Conservation (phyloP, 2,797 vertebrate genomes). For the Spatula clypeata region DNA sequence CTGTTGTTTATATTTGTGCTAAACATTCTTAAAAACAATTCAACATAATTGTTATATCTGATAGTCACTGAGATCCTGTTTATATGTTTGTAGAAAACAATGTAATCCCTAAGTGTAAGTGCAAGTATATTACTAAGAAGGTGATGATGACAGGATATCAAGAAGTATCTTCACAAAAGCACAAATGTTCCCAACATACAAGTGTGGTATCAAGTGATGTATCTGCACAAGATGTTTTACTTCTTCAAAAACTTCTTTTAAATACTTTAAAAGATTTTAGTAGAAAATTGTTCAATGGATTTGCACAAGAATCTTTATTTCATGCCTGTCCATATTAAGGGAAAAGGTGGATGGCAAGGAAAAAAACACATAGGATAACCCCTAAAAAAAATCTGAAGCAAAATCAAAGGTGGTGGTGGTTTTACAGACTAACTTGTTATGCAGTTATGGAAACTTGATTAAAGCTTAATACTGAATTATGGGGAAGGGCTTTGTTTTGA, state of each 20-base stretch:
- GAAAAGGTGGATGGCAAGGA: not conserved
- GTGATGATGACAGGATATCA: not conserved
- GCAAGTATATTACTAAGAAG: not conserved
- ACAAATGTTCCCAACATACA: not conserved
- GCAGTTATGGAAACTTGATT: too few relatives aligned
- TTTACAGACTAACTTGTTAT: not conserved
- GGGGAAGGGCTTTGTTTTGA: not conserved
- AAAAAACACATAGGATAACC: not conserved
- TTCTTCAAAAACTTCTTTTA: not conserved
- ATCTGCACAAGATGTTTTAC: not conserved
- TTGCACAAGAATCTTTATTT: not conserved
- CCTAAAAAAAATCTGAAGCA: not conserved
- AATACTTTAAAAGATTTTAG: not conserved
- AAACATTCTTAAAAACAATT: not conserved
- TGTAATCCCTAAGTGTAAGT: not conserved
- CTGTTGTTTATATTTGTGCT: not conserved
- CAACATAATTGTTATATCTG: not conserved
- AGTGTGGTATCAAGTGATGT: not conserved
- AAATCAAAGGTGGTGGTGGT: not conserved
- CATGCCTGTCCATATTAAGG: not conserved
- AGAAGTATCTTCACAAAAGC: not conserved
- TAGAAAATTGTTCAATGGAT: not conserved
- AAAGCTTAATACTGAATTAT: not conserved
- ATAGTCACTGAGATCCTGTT: not conserved
- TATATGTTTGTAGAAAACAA: not conserved